A percentile compares a stretch with the other conserved stretches of the same genome.
Evolutionary conservation across 2,888 invertebrate species (phyloP).

Genomic region (Tribolium freemani): DNA sequence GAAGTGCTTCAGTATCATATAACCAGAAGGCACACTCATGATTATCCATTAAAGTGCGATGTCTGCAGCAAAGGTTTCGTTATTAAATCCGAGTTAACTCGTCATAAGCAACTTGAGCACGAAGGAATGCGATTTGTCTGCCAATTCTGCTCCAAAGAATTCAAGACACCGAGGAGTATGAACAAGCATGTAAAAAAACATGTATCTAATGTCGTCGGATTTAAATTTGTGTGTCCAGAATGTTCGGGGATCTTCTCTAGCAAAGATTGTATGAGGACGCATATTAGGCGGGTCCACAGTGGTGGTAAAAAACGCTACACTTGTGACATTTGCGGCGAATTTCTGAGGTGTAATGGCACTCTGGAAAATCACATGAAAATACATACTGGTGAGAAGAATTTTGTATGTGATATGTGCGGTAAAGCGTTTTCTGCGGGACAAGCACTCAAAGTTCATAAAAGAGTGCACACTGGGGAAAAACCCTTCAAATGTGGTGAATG

Average conservation of each 20-base stretch:
- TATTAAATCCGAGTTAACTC: constrained; percentile 46
- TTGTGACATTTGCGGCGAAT: constrained; percentile 51
- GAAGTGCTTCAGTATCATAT: constrained; percentile 37
- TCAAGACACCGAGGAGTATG: too few relatives aligned
- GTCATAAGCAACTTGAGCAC: constrained; percentile 54
- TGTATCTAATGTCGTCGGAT: constrained; percentile 35
- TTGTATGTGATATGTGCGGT: constrained; percentile 69
- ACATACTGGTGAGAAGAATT: constrained; percentile 71
- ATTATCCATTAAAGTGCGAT: constrained; percentile 67
- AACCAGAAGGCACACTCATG: constrained; percentile 63
- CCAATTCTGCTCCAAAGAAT: constrained; percentile 53
- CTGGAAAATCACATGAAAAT: constrained; percentile 59
- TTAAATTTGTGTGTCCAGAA: constrained; percentile 60
- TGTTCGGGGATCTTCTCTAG: constrained; percentile 64
- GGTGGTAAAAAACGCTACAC: constrained; percentile 56
- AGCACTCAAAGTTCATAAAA: constrained; percentile 63
- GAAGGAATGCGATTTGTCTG: constrained; percentile 53
- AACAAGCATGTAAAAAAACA: constrained; percentile 50
- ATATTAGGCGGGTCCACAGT: too few relatives aligned
- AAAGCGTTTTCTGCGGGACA: constrained; percentile 67
- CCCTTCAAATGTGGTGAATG: constrained; percentile 63
- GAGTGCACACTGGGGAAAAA: constrained; percentile 71
- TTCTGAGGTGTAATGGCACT: constrained; percentile 26
- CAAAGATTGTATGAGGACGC: too few relatives aligned
- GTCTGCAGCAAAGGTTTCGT: constrained; percentile 56